phyloP scores from a whole-genome alignment of 2,888 invertebrate genomes.

The Agapostemon virescens region DNA sequence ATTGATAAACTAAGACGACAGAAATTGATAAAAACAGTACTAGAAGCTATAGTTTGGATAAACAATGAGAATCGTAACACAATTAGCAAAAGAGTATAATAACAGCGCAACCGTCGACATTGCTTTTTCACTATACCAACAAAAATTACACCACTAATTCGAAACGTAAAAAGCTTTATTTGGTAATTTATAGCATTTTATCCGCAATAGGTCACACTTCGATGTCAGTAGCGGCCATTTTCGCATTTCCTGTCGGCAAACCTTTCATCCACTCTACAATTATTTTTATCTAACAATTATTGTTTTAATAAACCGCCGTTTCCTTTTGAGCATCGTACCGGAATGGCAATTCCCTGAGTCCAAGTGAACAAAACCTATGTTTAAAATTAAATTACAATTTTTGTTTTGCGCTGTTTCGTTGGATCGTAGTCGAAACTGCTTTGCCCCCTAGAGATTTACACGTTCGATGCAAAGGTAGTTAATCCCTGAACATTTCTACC shows the following conservation, averaged over 20 bases:
- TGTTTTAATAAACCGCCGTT: not conserved
- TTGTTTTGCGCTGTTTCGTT: slow-evolving; percentile 7
- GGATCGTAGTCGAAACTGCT: slow-evolving; percentile 5
- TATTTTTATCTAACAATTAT: not conserved
- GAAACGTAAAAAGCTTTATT: slow-evolving; percentile 12
- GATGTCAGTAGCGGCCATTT: not conserved
- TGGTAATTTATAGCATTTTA: slow-evolving; percentile 8
- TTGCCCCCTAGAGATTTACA: slow-evolving; percentile 29
- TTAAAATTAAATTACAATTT: not conserved
- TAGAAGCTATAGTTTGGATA: no score
- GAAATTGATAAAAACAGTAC: not conserved
- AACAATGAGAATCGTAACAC: not conserved
- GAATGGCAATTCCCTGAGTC: slow-evolving; percentile 14
- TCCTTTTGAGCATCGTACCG: not conserved
- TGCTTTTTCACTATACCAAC: slow-evolving; percentile 2
- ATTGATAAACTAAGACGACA: not conserved
- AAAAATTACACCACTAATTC: not conserved
- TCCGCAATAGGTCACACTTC: slow-evolving; percentile 20
- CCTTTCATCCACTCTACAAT: not conserved
- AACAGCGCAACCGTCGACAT: not conserved
- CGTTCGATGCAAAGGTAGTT: slow-evolving; percentile 31
- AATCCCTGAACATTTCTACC: slow-evolving; percentile 38
- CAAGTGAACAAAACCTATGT: not conserved
- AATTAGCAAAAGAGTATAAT: not conserved
- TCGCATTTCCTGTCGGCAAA: slow-evolving; percentile 27